These are phyloP conservation scores for Hoplodrina ambigua DNA, from an alignment of 2,888 invertebrate species.

Conservation along the genomic window DNA sequence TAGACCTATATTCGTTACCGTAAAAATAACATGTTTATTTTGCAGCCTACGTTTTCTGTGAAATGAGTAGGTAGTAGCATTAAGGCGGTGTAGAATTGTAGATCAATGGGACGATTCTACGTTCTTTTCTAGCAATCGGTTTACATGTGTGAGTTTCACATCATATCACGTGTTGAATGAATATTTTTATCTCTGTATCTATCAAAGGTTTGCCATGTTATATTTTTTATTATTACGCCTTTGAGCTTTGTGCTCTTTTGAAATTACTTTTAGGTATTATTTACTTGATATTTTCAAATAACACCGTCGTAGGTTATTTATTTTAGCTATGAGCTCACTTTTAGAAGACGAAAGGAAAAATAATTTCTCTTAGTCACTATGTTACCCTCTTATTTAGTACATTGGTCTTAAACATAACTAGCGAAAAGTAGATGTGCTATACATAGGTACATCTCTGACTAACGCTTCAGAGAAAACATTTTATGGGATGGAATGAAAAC, in stretches of 20 bases:
- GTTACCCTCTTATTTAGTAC: no score
- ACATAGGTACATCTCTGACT: no score
- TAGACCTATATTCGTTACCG: no score
- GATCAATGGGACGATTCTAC: slow-evolving; percentile 6
- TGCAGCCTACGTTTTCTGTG: background rate
- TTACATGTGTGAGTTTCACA: background rate
- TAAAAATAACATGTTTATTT: background rate
- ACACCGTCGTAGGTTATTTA: background rate
- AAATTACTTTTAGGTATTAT: background rate
- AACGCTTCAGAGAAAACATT: no score
- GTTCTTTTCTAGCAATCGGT: slow-evolving; percentile 9
- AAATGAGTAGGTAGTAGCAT: background rate
- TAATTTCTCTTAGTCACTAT: no score
- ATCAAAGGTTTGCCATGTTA: slow-evolving; percentile 6
- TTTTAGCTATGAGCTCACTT: background rate
- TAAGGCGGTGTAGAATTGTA: background rate
- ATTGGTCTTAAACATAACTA: no score
- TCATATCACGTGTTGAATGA: slow-evolving; percentile 10
- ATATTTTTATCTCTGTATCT: slow-evolving; percentile 17
- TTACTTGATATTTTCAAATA: background rate
- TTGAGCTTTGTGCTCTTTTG: background rate
- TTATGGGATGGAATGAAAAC: no score
- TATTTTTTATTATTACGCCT: background rate
- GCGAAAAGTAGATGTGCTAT: no score
- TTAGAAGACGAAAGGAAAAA: background rate